Evolutionary conservation across 2,888 invertebrate genomes (phyloP), one percentile per base, ranked within the genome.

Genomic region (Ophion ellenae): DNA sequence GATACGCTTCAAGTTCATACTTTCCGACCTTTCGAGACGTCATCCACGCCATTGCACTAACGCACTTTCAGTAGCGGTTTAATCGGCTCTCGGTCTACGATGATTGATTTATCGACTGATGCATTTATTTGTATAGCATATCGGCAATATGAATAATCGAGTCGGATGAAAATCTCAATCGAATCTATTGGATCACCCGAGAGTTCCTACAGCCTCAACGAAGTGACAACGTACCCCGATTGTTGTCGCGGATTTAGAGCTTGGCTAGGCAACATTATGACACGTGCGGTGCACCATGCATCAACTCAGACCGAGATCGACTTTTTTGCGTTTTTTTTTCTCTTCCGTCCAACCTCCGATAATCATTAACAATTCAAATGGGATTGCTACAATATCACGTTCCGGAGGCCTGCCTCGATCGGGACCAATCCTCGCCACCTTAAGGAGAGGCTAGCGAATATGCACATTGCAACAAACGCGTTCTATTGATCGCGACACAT

Each of bases 331-430:
- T 70, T 74, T 73, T 76, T 71, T 67, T 70, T 66, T 69, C 63
- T 86, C 45, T 81, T 79, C 66, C 24, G 76, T 66, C 87, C 87
- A 87, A 80, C 83, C 79, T 83, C 81, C 81, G 81, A 84, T 85
- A 85, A 88, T 84, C 83, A 93, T 93, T 93, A 93, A 91, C 92
- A 93, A 92, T 94, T 92, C 92, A 92, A 93, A 93, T 93, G 83
- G 89, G 91, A 92, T 93, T 93, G 93, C 91, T 85, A 93, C 93
- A 93, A 93, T 92, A 94, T 93, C 93, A 93, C 93, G 93, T 92
- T 89, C 89, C 88, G 93, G 93, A 93, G 93, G 93, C 92, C 92
- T 93, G 93, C 91, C 93, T 87, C 86, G 70, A 76, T 85, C 59
- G 81, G 89, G 90, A 90, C 93, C 93, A 93, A 93, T 93, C 57